Conservation (phyloP, 2,113 vertebrate species). For the Tympanuchus pallidicinctus region DNA sequence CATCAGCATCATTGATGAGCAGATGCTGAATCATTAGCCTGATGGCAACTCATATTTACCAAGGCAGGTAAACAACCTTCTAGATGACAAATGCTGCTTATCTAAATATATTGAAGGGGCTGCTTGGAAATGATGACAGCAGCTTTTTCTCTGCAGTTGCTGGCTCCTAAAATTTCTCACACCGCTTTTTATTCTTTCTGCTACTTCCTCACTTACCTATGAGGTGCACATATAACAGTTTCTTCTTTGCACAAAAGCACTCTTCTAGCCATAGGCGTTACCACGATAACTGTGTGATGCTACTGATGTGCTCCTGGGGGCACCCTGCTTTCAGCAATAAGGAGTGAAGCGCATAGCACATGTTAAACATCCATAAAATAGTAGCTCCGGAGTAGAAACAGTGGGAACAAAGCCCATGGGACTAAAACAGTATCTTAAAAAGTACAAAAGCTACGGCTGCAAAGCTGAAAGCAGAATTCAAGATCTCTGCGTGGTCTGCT, state of each 20-base stretch:
- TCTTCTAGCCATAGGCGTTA: not conserved
- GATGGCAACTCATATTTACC: not conserved
- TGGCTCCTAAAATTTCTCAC: not conserved
- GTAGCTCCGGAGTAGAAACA: fast-evolving
- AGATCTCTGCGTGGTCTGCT: not conserved
- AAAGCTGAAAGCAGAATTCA: not conserved
- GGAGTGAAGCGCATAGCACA: not conserved
- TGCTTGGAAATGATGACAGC: not conserved
- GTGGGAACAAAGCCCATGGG: not conserved
- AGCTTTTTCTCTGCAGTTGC: fast-evolving
- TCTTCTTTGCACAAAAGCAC: not conserved
- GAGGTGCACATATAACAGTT: not conserved
- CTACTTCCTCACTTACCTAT: not conserved
- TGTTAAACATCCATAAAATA: not conserved
- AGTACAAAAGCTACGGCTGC: not conserved
- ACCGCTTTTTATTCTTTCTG: not conserved
- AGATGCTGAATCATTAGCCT: not conserved
- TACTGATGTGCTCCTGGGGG: fast-evolving
- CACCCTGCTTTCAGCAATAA: fast-evolving
- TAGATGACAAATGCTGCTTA: not conserved
- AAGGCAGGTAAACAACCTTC: not conserved
- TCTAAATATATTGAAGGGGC: not conserved
- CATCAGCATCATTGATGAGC: not conserved
- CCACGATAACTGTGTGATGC: fast-evolving
- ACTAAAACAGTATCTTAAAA: not conserved